These are phyloP conservation scores for Drosophila niveifrons DNA, from an alignment of 2,888 invertebrate genomes.

Conservation along the genomic window DNA sequence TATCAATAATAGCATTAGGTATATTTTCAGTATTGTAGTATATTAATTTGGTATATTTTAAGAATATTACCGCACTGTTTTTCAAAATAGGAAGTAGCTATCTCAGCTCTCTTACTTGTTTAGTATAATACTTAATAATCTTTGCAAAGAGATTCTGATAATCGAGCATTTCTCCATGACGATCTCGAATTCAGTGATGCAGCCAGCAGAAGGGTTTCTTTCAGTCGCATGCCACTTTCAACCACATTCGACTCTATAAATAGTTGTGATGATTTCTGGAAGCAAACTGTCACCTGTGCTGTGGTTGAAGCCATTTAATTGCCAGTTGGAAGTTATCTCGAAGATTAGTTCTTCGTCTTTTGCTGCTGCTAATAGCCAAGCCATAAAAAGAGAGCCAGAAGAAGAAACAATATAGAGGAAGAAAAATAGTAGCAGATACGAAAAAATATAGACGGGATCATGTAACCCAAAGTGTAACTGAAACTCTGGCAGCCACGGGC, in stretches of 20 bases:
- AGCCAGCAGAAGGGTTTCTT: conserved; percentile 12
- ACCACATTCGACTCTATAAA: conserved; percentile 54
- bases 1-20: too few relatives aligned
- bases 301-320: conserved; percentile 59
- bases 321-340: conserved; percentile 18
- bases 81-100: too few relatives aligned
- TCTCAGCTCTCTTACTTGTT: too few relatives aligned
- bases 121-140: too few relatives aligned
- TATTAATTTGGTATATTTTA: too few relatives aligned
- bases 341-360: conserved; percentile 48
- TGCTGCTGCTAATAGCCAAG: conserved; percentile 69
- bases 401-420: too few relatives aligned
- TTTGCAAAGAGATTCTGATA: too few relatives aligned
- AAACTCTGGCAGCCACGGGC: conserved; percentile 56
- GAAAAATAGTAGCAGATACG: not conserved
- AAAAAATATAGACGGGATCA: conserved; percentile 45
- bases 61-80: too few relatives aligned
- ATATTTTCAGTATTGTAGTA: too few relatives aligned
- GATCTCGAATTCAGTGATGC: not conserved
- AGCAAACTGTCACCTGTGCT: conserved; percentile 51
- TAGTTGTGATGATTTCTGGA: conserved; percentile 28
- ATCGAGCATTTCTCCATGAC: too few relatives aligned
- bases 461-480: conserved; percentile 69
- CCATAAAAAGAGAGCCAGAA: conserved; percentile 59
- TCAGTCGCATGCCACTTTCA: conserved; percentile 18